These are phyloP conservation scores for Cryptoleucopteryx plumbea DNA, from an alignment of 2,113 vertebrate genomes.

Conservation along the genomic window DNA sequence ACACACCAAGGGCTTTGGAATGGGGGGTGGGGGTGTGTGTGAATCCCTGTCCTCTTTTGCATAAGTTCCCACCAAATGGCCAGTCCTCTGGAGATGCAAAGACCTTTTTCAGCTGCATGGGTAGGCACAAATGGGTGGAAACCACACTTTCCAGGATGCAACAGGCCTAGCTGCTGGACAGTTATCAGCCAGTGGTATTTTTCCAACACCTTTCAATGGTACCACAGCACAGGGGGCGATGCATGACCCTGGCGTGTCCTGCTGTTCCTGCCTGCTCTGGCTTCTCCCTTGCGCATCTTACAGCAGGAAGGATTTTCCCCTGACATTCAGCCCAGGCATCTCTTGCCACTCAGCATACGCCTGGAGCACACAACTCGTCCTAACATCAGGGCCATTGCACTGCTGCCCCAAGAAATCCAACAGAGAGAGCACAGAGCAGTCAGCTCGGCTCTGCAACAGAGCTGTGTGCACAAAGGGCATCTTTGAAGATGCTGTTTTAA, in stretches of 20 bases:
- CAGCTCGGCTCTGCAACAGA: background rate
- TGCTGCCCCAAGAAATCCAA: background rate
- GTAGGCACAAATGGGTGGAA: background rate
- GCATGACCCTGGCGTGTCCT: background rate
- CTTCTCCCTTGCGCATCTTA: background rate
- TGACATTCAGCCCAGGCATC: background rate
- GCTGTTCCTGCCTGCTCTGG: background rate
- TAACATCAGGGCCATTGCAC: accelerated
- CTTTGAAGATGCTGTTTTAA: background rate
- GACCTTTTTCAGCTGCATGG: background rate
- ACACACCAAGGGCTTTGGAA: background rate
- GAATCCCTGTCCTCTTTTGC: background rate
- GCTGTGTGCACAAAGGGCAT: background rate
- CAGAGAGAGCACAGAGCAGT: accelerated
- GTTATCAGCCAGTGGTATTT: background rate
- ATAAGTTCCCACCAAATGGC: background rate
- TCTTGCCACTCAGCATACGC: accelerated
- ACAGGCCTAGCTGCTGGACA: background rate
- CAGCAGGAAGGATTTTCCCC: background rate
- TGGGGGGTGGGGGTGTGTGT: too few species aligned
- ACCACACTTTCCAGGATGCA: background rate
- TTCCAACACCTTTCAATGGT: background rate
- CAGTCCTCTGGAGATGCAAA: background rate
- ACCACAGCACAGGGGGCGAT: accelerated
- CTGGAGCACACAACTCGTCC: background rate